Evolutionary conservation across 2,113 vertebrate genomes (phyloP), one percentile per base, ranked within the genome.

Genomic region (Saccopteryx bilineata): DNA sequence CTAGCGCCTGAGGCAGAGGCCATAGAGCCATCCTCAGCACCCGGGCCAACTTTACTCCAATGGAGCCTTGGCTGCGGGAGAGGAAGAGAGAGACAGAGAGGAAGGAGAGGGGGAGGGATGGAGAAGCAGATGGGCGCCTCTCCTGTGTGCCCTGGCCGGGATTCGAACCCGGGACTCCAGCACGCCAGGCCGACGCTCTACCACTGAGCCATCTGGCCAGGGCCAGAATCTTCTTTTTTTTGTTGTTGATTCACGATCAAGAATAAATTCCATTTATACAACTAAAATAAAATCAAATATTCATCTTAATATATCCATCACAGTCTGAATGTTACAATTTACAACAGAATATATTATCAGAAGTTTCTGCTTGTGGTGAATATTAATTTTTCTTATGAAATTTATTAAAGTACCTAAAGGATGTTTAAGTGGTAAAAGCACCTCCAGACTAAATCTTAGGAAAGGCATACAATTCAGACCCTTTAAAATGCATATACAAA

Each of bases 221-320:
- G 83, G 50, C 68, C 21, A 24, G 5, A 82, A 66, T 58, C 6
- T 15, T 31, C n/a, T 54, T 58, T 80, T 74, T 83, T 54, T 58
- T 80, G 65, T 83, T 68, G 52, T 23, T 76, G 69, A 76, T 68
- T 66, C 10, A 60, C n/a, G 33, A 61, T 87, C 39, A 93, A 69
- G 28, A 93, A 54, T 63, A 12, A 82, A 88, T 52, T 66, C 21
- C 58, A 90, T 60, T 76, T 21, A 50, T 33, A 33, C 33, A 88
- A 50, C 39, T 90, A 89, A 89, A 94, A 56, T 56, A 56, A 63
- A 89, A 94, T 81, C 21, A 80, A 80, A 65, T 58, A 72, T 68
- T 90, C 79, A 75, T 60, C 60, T 90, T 66, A 60, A 33, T 23
- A 84, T 46, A 66, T 21, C 48, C 48, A 54, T 69, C 33, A 79